phyloP scores from a whole-genome alignment of 1,140 invertebrate species.

The Potamilus streckersoni region DNA sequence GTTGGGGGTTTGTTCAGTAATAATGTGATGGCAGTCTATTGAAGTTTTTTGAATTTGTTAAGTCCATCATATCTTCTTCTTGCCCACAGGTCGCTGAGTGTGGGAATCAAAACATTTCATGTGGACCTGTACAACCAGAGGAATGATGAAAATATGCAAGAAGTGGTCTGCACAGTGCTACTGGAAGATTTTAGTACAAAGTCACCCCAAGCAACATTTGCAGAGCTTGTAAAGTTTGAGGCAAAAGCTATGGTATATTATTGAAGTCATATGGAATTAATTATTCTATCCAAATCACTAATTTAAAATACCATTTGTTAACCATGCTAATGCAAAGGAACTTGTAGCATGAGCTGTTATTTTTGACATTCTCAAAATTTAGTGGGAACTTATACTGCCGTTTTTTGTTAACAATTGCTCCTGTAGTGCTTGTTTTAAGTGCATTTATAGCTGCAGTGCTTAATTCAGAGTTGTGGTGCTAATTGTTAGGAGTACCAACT shows the following conservation, averaged over 20 bases:
- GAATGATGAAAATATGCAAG: slow-evolving; percentile 26
- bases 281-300: no score
- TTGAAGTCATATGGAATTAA: not conserved
- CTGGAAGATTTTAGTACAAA: slow-evolving; percentile 59
- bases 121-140: slow-evolving; percentile 39
- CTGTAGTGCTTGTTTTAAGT: no score
- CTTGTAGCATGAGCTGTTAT: no score
- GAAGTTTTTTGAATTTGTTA: slow-evolving; percentile 1
- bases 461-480: no score
- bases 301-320: no score
- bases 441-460: no score
- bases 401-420: no score
- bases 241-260: slow-evolving; percentile 54
- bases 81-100: slow-evolving; percentile 49
- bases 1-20: no score
- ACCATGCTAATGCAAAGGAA: no score
- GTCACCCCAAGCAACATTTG: slow-evolving; percentile 60
- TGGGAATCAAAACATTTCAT: slow-evolving; percentile 55
- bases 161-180: slow-evolving; percentile 47
- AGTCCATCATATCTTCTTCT: not conserved
- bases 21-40: not conserved
- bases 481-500: no score
- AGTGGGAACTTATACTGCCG: no score
- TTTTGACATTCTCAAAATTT: no score
- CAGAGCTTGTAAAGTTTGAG: slow-evolving; percentile 51